These are phyloP conservation scores for Thereuonema tuberculata DNA, from an alignment of 1,140 invertebrate genomes.

Conservation along the genomic window DNA sequence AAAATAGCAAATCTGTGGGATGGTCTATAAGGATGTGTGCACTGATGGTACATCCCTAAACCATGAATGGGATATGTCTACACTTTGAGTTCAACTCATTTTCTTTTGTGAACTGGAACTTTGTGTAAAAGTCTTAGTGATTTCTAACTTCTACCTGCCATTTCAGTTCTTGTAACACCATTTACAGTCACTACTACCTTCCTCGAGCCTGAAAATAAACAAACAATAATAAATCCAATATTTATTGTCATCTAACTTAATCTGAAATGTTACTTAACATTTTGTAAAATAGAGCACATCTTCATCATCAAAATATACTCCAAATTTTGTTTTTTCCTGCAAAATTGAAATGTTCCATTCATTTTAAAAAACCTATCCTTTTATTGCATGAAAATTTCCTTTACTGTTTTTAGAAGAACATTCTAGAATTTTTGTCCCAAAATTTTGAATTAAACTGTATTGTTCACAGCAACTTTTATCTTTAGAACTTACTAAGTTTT, in stretches of 20 bases:
- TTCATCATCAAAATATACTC: background rate
- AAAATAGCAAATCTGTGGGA: too few species aligned
- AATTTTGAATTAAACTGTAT: too few species aligned
- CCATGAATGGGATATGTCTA: too few species aligned
- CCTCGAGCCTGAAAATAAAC: conserved; percentile 51
- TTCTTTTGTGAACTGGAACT: too few species aligned
- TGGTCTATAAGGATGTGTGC: too few species aligned
- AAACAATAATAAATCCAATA: background rate
- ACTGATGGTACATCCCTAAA: too few species aligned
- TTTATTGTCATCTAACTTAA: background rate
- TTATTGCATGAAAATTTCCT: background rate
- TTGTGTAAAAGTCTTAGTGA: too few species aligned
- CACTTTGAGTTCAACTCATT: too few species aligned
- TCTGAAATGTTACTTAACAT: background rate
- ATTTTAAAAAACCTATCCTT: background rate
- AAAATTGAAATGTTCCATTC: too few species aligned
- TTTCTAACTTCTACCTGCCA: background rate
- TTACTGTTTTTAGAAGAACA: background rate
- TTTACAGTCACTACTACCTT: conserved; percentile 83
- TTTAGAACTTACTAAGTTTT: too few species aligned
- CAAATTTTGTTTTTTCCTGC: background rate
- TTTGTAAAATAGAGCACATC: background rate
- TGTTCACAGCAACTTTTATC: too few species aligned
- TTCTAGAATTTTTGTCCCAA: too few species aligned
- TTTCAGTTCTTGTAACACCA: conserved; percentile 34